A percentile compares a stretch with the other conserved stretches of the same genome.
Conservation (phyloP, 2,113 vertebrate genomes). For the Xyrauchen texanus region DNA sequence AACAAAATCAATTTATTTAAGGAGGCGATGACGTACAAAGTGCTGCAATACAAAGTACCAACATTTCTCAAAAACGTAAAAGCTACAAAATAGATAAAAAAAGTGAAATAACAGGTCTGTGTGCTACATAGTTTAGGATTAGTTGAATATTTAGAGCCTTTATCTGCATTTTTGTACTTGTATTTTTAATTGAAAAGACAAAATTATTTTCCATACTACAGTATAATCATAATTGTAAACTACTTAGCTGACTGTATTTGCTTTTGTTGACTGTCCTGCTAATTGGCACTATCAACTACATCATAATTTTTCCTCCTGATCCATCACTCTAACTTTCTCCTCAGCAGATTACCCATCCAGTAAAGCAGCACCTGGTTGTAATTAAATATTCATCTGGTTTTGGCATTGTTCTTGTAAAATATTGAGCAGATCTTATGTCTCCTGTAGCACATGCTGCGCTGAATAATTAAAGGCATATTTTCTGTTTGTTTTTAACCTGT, state of each 20-base stretch:
- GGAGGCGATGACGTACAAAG: too few relatives aligned
- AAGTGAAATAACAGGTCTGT: too few relatives aligned
- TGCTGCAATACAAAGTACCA: too few relatives aligned
- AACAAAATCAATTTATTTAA: too few relatives aligned
- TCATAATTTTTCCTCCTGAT: slow-evolving; percentile 37
- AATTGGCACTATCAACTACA: background rate
- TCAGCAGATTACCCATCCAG: slow-evolving; percentile 47
- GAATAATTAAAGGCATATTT: slow-evolving; percentile 75
- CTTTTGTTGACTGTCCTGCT: background rate
- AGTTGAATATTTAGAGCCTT: too few relatives aligned
- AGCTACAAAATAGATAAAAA: too few relatives aligned
- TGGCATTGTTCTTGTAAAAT: slow-evolving; percentile 69
- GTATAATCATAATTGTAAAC: background rate
- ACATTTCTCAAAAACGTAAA: too few relatives aligned
- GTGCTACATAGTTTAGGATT: too few relatives aligned
- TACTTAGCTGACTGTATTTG: background rate
- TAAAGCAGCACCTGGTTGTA: slow-evolving; percentile 59
- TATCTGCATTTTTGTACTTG: too few relatives aligned
- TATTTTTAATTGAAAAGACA: too few relatives aligned
- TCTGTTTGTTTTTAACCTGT: slow-evolving; percentile 73
- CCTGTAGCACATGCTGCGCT: slow-evolving; percentile 67
- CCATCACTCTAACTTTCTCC: slow-evolving; percentile 30
- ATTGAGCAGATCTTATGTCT: slow-evolving; percentile 73
- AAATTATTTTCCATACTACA: background rate
- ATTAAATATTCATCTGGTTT: slow-evolving; percentile 73